A percentile compares a stretch with the other conserved stretches of the same genome.
These are phyloP conservation scores for Clytia hemisphaerica DNA, from an alignment of 30 jellyfish, hydroid and myxozoan genomes.

Conservation along the genomic window DNA sequence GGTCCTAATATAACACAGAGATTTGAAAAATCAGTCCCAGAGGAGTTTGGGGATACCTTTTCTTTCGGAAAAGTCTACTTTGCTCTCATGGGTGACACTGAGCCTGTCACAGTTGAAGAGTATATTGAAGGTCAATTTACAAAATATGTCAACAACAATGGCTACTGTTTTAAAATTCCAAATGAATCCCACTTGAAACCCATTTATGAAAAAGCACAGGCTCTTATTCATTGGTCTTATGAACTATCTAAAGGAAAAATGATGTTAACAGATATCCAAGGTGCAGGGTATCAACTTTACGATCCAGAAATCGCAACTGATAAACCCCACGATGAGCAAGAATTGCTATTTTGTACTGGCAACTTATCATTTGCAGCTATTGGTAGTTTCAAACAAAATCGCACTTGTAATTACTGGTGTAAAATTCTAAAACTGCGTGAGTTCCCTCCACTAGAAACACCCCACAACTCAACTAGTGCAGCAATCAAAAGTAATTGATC, in stretches of 20 bases:
- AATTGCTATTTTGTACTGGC: slow-evolving; percentile 36
- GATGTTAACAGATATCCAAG: slow-evolving; percentile 34
- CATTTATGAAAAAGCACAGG: slow-evolving; percentile 12
- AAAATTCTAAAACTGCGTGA: slow-evolving; percentile 10
- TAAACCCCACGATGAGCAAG: slow-evolving; percentile 37
- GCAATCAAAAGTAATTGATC: too few relatives aligned
- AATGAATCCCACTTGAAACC: neutral
- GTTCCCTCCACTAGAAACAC: too few relatives aligned
- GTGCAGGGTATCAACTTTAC: slow-evolving; percentile 29
- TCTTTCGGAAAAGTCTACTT: slow-evolving; percentile 13
- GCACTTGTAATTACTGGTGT: slow-evolving; percentile 23
- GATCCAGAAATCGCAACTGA: slow-evolving; percentile 40
- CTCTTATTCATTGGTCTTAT: slow-evolving; percentile 28
- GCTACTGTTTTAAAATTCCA: slow-evolving; percentile 15
- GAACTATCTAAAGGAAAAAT: slow-evolving; percentile 9
- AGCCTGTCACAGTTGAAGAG: slow-evolving; percentile 38
- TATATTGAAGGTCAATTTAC: slow-evolving; percentile 24
- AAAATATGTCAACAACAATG: slow-evolving; percentile 22
- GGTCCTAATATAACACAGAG: slow-evolving; percentile 32
- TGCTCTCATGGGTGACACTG: slow-evolving; percentile 22
- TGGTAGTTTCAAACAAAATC: slow-evolving; percentile 18
- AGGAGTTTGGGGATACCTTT: slow-evolving; percentile 31
- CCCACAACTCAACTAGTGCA: too few relatives aligned
- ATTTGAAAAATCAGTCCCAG: slow-evolving; percentile 15
- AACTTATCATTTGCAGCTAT: slow-evolving; percentile 21